Base-by-base conservation (phyloP, 2,888 invertebrate genomes). In the Hydraecia micacea region DNA sequence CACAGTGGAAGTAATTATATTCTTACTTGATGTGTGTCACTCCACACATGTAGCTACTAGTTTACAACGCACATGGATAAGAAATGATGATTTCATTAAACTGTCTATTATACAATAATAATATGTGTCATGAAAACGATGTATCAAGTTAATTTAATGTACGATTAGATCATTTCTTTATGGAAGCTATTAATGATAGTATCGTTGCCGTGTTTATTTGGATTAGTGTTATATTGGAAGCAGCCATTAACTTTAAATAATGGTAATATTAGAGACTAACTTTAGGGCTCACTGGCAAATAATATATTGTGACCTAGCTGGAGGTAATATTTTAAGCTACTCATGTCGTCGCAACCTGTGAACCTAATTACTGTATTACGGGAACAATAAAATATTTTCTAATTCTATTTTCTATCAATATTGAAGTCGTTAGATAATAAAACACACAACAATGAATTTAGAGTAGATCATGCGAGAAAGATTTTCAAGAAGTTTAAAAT, bases 1-100 rank as follows among this genome's bases (percentile, higher is more conserved):
- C 74, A 75, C 72, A 77, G 82, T 72, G 21, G 62, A 75, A 83
- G 75, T 87, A 81, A 87, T 83, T 86, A 88, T 79, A 79, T 52
- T 63, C 80, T 46, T 71, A 76, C 72, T 77, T 63, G 58, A 85
- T 75, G 60, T 85, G 73, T 85, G 74, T 87, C 80, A 84, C 65
- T 81, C 32, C 55, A 79, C 79, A 85, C 71, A 77, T 87, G 81
- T 78, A 73, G 78, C 68, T 71, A 69, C 78, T 86, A 28, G 55
- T 74, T 78, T 74, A 66, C 65, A 72, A 46, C 63, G 65, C 81
- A 84, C 46, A 84, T 84, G 84, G 65, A 70, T 74, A 72, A 49
- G 25, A 73, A 82, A 77, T 63, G 36, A 79, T 81, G 75, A 80
- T 75, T 78, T 80, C 72, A 77, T 75, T 76, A 70, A 73, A 68